Percentiles rank a stretch among this genome's conserved stretches.
Evolutionary conservation across 2,113 vertebrate genomes (phyloP).

Genomic region (Tinamus guttatus): DNA sequence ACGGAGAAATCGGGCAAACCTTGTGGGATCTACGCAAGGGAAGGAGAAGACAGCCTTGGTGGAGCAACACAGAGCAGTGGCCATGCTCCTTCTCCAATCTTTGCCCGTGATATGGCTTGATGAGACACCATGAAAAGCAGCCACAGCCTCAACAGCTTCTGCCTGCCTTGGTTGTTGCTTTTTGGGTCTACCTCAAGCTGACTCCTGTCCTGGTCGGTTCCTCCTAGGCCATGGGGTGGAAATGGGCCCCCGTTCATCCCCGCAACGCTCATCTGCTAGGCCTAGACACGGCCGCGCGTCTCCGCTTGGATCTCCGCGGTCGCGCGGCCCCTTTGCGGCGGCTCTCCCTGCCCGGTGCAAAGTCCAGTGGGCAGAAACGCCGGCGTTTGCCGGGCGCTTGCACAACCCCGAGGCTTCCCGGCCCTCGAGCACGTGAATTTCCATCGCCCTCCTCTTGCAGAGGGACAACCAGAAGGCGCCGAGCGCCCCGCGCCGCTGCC

Average conservation of each 20-base stretch:
- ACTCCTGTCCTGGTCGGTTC: not conserved
- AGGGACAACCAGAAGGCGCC: not conserved
- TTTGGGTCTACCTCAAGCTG: no score
- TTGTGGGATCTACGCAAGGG: no score
- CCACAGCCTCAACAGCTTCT: not conserved
- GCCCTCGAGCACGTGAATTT: not conserved
- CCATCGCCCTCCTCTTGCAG: fast-evolving
- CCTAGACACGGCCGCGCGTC: not conserved
- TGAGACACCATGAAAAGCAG: no score
- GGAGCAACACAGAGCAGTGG: no score
- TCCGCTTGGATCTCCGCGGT: fast-evolving
- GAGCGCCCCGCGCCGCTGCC: fast-evolving
- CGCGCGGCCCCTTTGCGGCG: not conserved
- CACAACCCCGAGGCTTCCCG: not conserved
- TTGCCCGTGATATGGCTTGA: no score
- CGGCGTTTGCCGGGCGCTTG: not conserved
- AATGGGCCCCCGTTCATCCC: not conserved
- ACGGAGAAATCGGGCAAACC: no score
- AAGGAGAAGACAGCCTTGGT: no score
- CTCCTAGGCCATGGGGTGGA: not conserved
- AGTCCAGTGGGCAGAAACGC: not conserved
- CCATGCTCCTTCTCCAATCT: no score
- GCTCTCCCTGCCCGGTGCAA: not conserved
- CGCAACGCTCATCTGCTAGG: not conserved
- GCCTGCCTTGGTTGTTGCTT: not conserved